Evolutionary conservation across 2,888 invertebrate species (phyloP).

Genomic region (Scaeva pyrastri): DNA sequence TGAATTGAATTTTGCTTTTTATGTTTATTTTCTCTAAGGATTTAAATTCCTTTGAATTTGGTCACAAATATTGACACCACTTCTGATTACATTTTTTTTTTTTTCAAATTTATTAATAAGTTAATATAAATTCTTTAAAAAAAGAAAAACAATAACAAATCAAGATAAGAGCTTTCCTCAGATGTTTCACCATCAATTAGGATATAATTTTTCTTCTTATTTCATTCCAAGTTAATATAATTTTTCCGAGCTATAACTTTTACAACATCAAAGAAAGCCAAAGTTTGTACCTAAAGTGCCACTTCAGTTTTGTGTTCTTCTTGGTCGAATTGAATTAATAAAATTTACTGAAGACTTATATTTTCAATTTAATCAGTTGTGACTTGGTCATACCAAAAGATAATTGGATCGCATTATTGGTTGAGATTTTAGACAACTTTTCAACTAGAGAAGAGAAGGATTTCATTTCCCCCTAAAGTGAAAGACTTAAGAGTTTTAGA

Average conservation of each 20-base stretch:
- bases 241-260: background rate
- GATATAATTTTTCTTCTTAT: background rate
- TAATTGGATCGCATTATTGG: constrained; percentile 3
- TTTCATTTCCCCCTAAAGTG: background rate
- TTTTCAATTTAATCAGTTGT: constrained; percentile 7
- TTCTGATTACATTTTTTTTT: background rate
- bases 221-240: background rate
- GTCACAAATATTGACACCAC: background rate
- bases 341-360: background rate
- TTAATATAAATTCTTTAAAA: background rate
- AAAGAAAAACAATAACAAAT: background rate
- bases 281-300: no score
- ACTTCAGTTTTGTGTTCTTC: background rate
- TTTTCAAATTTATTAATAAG: background rate
- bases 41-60: background rate
- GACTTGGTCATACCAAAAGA: background rate
- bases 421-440: background rate
- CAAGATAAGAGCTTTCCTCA: background rate
- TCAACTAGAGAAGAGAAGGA: background rate
- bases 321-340: background rate
- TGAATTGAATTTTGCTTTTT: background rate
- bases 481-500: background rate
- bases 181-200: background rate
- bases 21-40: background rate
- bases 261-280: constrained; percentile 2